A percentile compares a stretch with the other conserved stretches of the same genome.
Conservation (phyloP, 2,797 vertebrate species). For the Botia kubotai region DNA sequence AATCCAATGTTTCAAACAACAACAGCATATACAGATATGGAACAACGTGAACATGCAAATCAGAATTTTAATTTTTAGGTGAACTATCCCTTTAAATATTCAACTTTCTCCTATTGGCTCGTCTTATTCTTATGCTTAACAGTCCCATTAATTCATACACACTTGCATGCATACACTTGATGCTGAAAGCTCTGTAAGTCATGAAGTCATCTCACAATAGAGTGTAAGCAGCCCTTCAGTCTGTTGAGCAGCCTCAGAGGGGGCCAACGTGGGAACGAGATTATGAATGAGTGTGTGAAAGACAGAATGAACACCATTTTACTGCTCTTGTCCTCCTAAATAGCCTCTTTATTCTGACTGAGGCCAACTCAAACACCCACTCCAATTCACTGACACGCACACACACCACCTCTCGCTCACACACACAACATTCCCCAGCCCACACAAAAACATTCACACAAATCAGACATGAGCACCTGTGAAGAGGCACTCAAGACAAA, state of each 20-base stretch:
- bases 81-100: background rate
- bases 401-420: background rate
- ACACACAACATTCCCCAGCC: slow-evolving; percentile 26
- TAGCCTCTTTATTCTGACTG: slow-evolving; percentile 58
- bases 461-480: slow-evolving; percentile 19
- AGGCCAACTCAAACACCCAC: slow-evolving; percentile 60
- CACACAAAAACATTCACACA: slow-evolving; percentile 32
- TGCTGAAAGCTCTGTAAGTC: slow-evolving; percentile 60
- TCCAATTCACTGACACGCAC: slow-evolving; percentile 48
- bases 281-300: slow-evolving; percentile 65
- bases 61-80: background rate
- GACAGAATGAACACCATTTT: slow-evolving; percentile 82
- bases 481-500: slow-evolving; percentile 10
- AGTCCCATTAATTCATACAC: slow-evolving; percentile 9
- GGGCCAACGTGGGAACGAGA: slow-evolving; percentile 60
- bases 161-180: slow-evolving; percentile 30
- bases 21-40: background rate
- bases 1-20: too few relatives aligned
- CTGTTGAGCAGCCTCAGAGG: slow-evolving; percentile 50
- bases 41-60: background rate
- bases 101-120: background rate
- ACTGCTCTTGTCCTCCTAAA: slow-evolving; percentile 79
- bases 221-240: slow-evolving; percentile 53
- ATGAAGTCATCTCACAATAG: slow-evolving; percentile 66
- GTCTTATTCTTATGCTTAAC: background rate